phyloP scores from a whole-genome alignment of 1,140 invertebrate genomes.

The Bombus confusus region DNA sequence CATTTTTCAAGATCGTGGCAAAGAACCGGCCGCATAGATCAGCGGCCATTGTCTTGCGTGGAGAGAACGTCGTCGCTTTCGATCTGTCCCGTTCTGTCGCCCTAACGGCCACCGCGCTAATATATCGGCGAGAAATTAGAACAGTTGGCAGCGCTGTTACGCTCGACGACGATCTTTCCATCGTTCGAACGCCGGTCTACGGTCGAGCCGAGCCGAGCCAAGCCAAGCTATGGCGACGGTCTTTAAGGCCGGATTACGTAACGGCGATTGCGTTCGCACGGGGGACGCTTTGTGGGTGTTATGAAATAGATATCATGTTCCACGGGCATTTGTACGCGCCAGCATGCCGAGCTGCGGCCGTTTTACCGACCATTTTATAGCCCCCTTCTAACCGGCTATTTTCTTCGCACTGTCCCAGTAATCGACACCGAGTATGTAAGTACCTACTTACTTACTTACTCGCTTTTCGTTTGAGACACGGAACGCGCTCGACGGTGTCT shows the following conservation, averaged over 20 bases:
- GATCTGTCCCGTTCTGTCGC: constrained; percentile 22
- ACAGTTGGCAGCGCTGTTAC: constrained; percentile 18
- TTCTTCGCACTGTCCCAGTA: constrained; percentile 27
- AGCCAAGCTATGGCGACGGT: constrained; percentile 18
- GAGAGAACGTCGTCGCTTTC: constrained; percentile 10
- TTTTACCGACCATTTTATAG: constrained; percentile 52
- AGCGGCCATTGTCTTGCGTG: constrained; percentile 41
- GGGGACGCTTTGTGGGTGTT: constrained; percentile 80
- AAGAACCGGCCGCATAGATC: constrained; percentile 46
- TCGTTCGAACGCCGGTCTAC: too few relatives aligned
- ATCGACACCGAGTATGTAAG: constrained; percentile 31
- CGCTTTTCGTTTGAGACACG: neutral
- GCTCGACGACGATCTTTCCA: constrained; percentile 38
- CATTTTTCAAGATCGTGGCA: constrained; percentile 60
- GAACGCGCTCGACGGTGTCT: neutral
- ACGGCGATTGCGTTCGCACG: constrained; percentile 78
- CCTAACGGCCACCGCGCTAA: neutral
- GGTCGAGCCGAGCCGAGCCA: neutral
- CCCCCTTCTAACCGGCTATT: constrained; percentile 32
- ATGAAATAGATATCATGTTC: constrained; percentile 82
- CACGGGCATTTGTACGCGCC: constrained; percentile 73
- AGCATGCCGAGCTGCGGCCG: constrained; percentile 21
- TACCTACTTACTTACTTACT: neutral
- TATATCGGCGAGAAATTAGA: constrained; percentile 55
- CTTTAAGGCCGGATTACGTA: constrained; percentile 68